Conservation (phyloP, 2,113 vertebrate genomes). For the Phrynosoma blainvillii region DNA sequence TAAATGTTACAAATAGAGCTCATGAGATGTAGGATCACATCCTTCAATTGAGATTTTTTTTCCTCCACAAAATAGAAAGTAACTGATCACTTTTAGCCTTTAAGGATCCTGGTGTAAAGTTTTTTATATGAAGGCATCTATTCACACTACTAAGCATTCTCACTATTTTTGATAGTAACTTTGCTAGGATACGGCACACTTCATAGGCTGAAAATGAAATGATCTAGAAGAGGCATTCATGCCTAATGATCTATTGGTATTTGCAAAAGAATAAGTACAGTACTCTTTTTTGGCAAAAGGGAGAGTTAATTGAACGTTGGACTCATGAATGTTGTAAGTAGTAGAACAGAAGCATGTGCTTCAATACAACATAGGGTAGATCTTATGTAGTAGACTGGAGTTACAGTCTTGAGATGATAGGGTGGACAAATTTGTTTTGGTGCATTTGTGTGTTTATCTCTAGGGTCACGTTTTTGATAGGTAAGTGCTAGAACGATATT, state of each 20-base stretch:
- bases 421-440: background rate
- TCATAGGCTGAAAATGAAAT: background rate
- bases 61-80: background rate
- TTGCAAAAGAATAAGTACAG: background rate
- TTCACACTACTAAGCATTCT: background rate
- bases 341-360: background rate
- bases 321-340: background rate
- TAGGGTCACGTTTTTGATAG: background rate
- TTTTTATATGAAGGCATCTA: background rate
- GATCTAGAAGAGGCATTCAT: background rate
- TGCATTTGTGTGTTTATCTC: background rate
- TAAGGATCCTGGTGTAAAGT: background rate
- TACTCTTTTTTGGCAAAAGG: background rate
- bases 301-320: background rate
- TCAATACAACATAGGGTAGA: background rate
- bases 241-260: background rate
- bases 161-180: background rate
- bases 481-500: background rate
- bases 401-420: background rate
- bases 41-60: background rate
- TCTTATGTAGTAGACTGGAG: background rate
- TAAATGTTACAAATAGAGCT: background rate
- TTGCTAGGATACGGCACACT: background rate
- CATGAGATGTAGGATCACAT: background rate
- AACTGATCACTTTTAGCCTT: background rate